These are phyloP conservation scores for Furcifer pardalis DNA, from an alignment of 2,797 vertebrate genomes.

Conservation along the genomic window DNA sequence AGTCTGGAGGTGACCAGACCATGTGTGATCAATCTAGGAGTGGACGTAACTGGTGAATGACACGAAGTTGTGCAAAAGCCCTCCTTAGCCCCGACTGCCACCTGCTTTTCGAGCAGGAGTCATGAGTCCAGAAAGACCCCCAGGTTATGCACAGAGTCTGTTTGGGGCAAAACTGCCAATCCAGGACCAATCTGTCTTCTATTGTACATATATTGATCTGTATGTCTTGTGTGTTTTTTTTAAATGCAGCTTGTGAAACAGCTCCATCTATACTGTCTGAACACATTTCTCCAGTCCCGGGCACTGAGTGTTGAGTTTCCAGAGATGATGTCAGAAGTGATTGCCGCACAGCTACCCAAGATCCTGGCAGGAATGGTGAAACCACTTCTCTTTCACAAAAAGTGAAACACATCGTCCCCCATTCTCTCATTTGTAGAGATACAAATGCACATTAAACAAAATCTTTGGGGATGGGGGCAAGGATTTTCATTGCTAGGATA, in stretches of 20 bases:
- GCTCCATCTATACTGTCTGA: slow-evolving; percentile 95
- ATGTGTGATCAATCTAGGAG: no score
- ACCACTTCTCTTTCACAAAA: slow-evolving; percentile 94
- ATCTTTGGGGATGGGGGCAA: slow-evolving; percentile 48
- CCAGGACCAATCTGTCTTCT: not conserved
- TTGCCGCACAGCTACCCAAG: slow-evolving; percentile 95
- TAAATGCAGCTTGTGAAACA: slow-evolving; percentile 93
- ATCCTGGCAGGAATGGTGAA: slow-evolving; percentile 98
- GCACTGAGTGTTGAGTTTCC: slow-evolving; percentile 95
- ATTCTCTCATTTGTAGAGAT: slow-evolving; percentile 53
- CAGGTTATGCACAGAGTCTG: no score
- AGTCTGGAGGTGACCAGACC: no score
- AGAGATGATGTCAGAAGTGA: slow-evolving; percentile 99
- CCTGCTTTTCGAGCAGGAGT: no score
- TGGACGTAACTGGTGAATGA: no score
- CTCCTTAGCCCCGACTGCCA: no score
- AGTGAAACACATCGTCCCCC: slow-evolving; percentile 79
- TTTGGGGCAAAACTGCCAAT: no score
- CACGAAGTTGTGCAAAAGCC: no score
- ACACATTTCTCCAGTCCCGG: slow-evolving; percentile 95
- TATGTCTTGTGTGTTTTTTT: slow-evolving; percentile 57
- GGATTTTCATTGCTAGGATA: slow-evolving; percentile 56
- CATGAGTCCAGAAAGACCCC: no score
- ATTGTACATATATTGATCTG: not conserved
- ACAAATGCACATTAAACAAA: slow-evolving; percentile 39